Conservation (phyloP, 1,140 invertebrate genomes). For the Drosophila baimaii region DNA sequence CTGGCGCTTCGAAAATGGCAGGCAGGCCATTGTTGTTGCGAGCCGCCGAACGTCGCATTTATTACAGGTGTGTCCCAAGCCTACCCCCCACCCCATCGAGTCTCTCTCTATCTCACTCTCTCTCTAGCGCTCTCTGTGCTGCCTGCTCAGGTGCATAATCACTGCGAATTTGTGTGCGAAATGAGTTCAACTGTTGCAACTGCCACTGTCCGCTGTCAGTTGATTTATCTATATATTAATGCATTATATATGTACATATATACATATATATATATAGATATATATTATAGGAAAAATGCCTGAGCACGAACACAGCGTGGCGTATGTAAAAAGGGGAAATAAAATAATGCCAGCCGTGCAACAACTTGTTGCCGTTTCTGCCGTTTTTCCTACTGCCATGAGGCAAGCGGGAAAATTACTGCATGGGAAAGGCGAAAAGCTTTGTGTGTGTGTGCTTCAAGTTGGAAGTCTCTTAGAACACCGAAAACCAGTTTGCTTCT, state of each 20-base stretch:
- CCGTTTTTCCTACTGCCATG: conserved; percentile 2
- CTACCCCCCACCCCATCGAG: background rate
- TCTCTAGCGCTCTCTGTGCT: background rate
- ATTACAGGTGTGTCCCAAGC: conserved; percentile 66
- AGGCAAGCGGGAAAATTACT: conserved; percentile 20
- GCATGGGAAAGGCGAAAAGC: conserved; percentile 32
- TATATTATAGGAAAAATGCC: conserved; percentile 3
- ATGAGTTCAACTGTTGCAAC: conserved; percentile 58
- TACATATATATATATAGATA: conserved; percentile 1
- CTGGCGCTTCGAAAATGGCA: conserved; percentile 59
- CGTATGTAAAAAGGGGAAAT: conserved; percentile 20
- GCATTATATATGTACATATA: conserved; percentile 29
- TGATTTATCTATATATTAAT: conserved; percentile 54
- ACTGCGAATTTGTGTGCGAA: conserved; percentile 67
- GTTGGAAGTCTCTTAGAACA: conserved; percentile 10
- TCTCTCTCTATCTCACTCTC: background rate
- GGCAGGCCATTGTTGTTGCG: conserved; percentile 50
- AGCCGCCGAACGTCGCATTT: conserved; percentile 45
- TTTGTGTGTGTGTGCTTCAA: conserved; percentile 9
- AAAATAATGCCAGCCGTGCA: conserved; percentile 32
- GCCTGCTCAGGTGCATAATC: conserved; percentile 64
- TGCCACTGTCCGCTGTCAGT: conserved; percentile 40
- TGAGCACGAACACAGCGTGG: conserved; percentile 23
- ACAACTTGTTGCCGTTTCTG: conserved; percentile 24
- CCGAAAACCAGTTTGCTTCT: conserved; percentile 26